A percentile compares a stretch with the other conserved stretches of the same genome.
These are phyloP conservation scores for Chironex yamaguchii DNA, from an alignment of 30 jellyfish, hydroid and myxozoan genomes.

Conservation along the genomic window DNA sequence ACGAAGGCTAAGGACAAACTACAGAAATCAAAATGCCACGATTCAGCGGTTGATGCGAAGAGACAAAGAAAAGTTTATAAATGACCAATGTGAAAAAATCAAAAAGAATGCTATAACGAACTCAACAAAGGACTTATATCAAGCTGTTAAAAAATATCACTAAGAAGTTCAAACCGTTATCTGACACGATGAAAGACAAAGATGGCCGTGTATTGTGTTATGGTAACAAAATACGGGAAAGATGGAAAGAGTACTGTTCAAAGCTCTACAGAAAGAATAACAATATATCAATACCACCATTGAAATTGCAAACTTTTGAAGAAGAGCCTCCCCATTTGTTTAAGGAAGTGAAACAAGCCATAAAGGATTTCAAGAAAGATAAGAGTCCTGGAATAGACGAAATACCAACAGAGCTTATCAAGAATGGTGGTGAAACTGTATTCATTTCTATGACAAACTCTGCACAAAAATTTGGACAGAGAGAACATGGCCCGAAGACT, in stretches of 20 bases:
- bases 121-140: neutral
- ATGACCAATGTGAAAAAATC: conserved; percentile 1
- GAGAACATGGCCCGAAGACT: neutral
- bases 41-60: conserved; percentile 19
- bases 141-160: neutral
- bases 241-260: neutral
- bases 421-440: neutral
- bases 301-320: too few species aligned
- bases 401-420: neutral
- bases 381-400: neutral
- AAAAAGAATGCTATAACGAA: conserved; percentile 11
- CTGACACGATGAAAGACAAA: neutral
- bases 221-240: neutral
- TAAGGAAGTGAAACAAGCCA: neutral
- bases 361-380: neutral
- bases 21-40: conserved; percentile 2
- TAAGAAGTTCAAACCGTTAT: neutral
- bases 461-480: neutral
- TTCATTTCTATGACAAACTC: neutral
- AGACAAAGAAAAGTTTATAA: conserved; percentile 14
- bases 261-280: neutral
- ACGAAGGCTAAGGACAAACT: neutral
- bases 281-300: neutral
- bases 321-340: neutral
- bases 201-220: neutral